A percentile compares a stretch with the other conserved stretches of the same genome.
These are phyloP conservation scores for Lampris megalopsis DNA, from an alignment of 2,113 vertebrate species.

Conservation along the genomic window DNA sequence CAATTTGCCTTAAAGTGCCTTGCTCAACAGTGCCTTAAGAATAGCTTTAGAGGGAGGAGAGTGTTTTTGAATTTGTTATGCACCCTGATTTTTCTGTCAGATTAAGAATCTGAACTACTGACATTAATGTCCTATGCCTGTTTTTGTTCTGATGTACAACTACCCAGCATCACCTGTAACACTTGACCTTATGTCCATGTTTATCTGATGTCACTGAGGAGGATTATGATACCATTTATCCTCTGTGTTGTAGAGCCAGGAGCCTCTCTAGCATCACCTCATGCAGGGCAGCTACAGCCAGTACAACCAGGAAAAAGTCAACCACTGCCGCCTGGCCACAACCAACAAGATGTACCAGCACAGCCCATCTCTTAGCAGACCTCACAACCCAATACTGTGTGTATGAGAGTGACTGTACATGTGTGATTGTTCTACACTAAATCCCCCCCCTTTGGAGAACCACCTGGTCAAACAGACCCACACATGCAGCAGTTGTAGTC, in stretches of 20 bases:
- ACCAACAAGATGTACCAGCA: constrained; percentile 65
- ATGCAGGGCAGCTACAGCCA: constrained; percentile 19
- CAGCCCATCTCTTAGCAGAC: constrained; percentile 65
- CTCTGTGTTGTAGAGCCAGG: constrained; percentile 40
- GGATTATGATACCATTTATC: background rate
- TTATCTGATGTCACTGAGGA: background rate
- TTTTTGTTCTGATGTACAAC: no score
- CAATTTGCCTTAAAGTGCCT: no score
- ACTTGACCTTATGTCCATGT: background rate
- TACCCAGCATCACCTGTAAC: no score
- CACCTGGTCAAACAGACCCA: constrained; percentile 1
- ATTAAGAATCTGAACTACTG: no score
- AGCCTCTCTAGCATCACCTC: background rate
- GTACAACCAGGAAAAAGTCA: constrained; percentile 57
- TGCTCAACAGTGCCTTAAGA: no score
- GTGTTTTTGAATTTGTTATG: no score
- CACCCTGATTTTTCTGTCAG: no score
- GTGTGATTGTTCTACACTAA: constrained; percentile 23
- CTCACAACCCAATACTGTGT: background rate
- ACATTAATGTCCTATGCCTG: no score
- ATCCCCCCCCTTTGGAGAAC: background rate
- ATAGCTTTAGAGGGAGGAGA: no score
- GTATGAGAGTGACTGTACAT: background rate
- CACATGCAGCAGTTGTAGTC: background rate
- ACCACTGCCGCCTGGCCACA: constrained; percentile 45